Evolutionary conservation across 1,140 invertebrate genomes (phyloP), one percentile per base, ranked within the genome.

Genomic region (Zaprionus davidi): DNA sequence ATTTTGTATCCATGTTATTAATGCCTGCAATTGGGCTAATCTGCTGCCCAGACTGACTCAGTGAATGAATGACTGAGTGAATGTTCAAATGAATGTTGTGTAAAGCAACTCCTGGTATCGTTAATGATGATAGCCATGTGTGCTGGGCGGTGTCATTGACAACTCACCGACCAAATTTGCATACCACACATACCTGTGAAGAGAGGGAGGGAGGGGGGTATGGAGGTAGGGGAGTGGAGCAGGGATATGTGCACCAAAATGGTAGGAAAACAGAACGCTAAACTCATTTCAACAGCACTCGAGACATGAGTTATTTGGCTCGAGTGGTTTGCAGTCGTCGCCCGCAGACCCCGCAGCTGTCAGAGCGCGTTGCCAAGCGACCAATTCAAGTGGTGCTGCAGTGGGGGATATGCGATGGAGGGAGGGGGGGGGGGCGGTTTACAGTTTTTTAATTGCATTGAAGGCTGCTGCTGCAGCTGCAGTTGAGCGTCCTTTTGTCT

Each of bases 231-330:
- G 22, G 20, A 17, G 41, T 46, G 41, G 31, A 69, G 46, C 38
- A 46, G 28, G 38, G 44, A 24, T 41, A 34, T 34, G 31, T 34
- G 12, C 5, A 4, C 44, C 7, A 51, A 49, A 36, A 20, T 17
- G 28, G n/a, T 26, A 63, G 22, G 13, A 28, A 34, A 64, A 60
- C 17, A 59, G 20, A 34, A 12, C 71, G 71, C 69, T 51, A 78
- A 81, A 74, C 71, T 78, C 76, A 75, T 81, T 81, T 81, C 59
- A 81, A 81, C 76, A 81, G 34, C 76, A 81, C 79, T 81, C 66
- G 79, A 81, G 79, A 81, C 79, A 71, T 78, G 76, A 78, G 71
- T 75, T 81, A 81, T 81, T 81, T 75, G 75, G 64, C 67, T 80
- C 66, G 67, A 80, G 78, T 80, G 70, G 49, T 41, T 55, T 76